Conservation (phyloP, 2,113 vertebrate species). For the Rhombomys opimus region DNA sequence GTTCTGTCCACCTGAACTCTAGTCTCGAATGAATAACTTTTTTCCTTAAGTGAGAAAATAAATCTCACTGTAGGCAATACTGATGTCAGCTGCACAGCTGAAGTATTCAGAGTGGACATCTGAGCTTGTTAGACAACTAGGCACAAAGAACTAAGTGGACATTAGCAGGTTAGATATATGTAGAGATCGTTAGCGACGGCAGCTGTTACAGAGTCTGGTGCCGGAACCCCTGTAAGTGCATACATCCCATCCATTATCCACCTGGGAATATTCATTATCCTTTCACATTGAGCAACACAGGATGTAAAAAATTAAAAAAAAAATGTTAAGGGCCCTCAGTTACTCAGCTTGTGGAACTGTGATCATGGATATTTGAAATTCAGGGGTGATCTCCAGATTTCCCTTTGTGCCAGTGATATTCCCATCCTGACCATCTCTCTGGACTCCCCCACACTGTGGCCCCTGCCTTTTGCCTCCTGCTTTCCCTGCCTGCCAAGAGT, state of each 20-base stretch:
- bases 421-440: neutral
- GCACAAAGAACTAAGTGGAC: constrained; percentile 32
- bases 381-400: neutral
- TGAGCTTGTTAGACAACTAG: constrained; percentile 24
- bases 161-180: neutral
- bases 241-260: neutral
- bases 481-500: neutral
- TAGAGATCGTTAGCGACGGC: neutral
- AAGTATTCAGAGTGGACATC: constrained; percentile 45
- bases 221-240: neutral
- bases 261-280: neutral
- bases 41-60: constrained; percentile 56
- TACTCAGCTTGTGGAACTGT: neutral
- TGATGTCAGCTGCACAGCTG: constrained; percentile 1
- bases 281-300: neutral
- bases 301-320: neutral
- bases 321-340: neutral
- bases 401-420: neutral
- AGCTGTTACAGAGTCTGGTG: neutral
- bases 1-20: neutral
- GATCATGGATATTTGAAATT: neutral
- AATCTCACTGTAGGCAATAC: constrained; percentile 7
- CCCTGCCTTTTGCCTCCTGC: neutral
- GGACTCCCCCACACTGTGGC: neutral
- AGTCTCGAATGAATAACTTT: constrained; percentile 20